These are phyloP conservation scores for Arctia plantaginis DNA, from an alignment of 2,888 invertebrate genomes.

Conservation along the genomic window DNA sequence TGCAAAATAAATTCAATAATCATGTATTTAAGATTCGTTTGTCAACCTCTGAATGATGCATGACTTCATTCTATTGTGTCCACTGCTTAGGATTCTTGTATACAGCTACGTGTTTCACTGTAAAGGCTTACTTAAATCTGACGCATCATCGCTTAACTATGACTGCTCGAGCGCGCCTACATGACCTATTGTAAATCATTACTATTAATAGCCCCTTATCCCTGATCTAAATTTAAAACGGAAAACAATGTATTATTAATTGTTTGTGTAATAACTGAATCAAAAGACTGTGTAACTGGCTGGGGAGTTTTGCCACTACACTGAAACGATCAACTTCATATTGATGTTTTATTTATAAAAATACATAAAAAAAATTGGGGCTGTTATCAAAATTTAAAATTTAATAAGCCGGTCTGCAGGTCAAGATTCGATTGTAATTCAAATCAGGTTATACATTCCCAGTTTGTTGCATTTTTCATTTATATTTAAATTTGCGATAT, in stretches of 20 bases:
- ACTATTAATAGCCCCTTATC: neutral
- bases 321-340: neutral
- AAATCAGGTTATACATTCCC: neutral
- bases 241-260: neutral
- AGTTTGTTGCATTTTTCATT: neutral
- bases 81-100: constrained; percentile 2
- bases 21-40: constrained; percentile 1
- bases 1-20: neutral
- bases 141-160: neutral
- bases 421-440: too few relatives aligned
- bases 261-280: neutral
- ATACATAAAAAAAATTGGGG: too few relatives aligned
- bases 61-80: constrained; percentile 19
- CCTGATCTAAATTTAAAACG: neutral
- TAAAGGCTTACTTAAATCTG: constrained; percentile 4
- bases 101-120: constrained; percentile 6
- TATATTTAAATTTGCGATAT: too few relatives aligned
- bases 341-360: neutral
- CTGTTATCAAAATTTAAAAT: too few relatives aligned
- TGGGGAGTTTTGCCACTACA: neutral
- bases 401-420: too few relatives aligned
- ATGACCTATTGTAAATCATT: neutral
- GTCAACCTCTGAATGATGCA: neutral
- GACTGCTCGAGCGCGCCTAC: neutral
- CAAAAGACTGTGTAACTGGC: neutral